phyloP scores from a whole-genome alignment of 2,113 vertebrate species.

The Podocnemis expansa region DNA sequence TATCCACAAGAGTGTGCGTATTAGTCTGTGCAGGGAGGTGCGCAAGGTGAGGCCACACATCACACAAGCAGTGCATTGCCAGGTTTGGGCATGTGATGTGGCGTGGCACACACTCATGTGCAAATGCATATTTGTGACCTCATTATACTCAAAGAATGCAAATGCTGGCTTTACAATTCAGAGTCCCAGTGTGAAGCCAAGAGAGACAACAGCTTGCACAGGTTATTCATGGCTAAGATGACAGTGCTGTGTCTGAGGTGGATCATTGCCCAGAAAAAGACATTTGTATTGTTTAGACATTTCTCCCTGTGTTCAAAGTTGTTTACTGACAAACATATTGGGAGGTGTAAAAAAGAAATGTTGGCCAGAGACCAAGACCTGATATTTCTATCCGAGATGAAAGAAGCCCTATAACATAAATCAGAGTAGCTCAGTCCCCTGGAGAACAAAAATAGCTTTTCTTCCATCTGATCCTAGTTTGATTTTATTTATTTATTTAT shows the following conservation, averaged over 20 bases:
- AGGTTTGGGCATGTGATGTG: background rate
- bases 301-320: background rate
- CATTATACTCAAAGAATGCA: background rate
- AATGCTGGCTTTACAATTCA: background rate
- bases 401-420: background rate
- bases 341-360: background rate
- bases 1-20: background rate
- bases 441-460: accelerated
- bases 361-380: background rate
- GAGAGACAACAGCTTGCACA: background rate
- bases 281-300: background rate
- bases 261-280: conserved; percentile 6
- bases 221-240: background rate
- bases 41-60: background rate
- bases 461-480: background rate
- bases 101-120: background rate
- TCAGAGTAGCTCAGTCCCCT: accelerated
- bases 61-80: background rate
- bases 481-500: background rate
- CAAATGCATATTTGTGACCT: background rate
- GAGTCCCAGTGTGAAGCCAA: background rate
- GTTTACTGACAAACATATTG: conserved; percentile 2
- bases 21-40: background rate
- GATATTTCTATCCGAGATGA: background rate
- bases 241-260: accelerated